Percentiles rank a stretch among this genome's conserved stretches.
Evolutionary conservation across 2,888 invertebrate genomes (phyloP).

Genomic region (Thyatira batis): DNA sequence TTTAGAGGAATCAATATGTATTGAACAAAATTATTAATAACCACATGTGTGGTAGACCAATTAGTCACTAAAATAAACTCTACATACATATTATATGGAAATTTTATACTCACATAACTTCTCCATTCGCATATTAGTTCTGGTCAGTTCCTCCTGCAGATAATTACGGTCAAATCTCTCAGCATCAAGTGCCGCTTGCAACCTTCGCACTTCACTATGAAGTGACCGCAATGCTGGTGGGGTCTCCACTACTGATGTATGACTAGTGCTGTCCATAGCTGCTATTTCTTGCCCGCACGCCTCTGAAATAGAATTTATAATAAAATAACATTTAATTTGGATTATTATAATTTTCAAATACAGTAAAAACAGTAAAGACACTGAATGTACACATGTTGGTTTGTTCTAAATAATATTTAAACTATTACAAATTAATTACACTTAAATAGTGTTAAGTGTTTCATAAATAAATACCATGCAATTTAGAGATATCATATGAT

Average conservation of each 20-base stretch:
- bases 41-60: no score
- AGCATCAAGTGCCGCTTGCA: constrained; percentile 83
- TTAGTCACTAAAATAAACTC: no score
- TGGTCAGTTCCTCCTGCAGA: constrained; percentile 82
- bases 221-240: constrained; percentile 67
- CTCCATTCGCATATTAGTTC: constrained; percentile 77
- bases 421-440: no score
- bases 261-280: constrained; percentile 18
- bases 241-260: constrained; percentile 53
- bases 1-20: no score
- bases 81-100: not conserved
- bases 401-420: no score
- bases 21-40: no score
- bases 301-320: constrained; percentile 39
- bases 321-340: not conserved
- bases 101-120: constrained; percentile 74
- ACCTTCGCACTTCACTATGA: constrained; percentile 72
- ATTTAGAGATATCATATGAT: not conserved
- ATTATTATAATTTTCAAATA: not conserved
- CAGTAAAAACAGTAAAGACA: no score
- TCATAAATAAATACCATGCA: not conserved
- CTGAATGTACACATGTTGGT: no score
- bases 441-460: no score
- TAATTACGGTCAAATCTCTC: constrained; percentile 84
- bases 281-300: constrained; percentile 60